Conservation (phyloP, 2,797 vertebrate species). For the Xenops minutus region DNA sequence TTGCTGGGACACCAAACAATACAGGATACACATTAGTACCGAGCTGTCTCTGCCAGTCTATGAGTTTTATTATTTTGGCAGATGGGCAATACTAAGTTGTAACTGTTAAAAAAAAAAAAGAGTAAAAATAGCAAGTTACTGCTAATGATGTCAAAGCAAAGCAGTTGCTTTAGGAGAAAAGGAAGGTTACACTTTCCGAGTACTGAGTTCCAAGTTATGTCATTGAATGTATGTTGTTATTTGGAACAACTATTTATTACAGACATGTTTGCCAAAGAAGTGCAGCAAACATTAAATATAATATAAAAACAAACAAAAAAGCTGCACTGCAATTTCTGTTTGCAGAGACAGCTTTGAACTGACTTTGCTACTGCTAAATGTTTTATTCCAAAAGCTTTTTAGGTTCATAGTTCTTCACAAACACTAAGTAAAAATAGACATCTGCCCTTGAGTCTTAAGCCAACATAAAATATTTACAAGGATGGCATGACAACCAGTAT, state of each 20-base stretch:
- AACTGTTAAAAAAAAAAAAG: background rate
- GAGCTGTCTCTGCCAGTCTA: background rate
- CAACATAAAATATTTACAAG: slow-evolving; percentile 71
- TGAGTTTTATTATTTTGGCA: background rate
- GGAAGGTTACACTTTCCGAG: background rate
- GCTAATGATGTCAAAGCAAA: background rate
- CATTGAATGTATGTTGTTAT: background rate
- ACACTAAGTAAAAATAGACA: slow-evolving; percentile 58
- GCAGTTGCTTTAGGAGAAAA: background rate
- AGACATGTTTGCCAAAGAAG: background rate
- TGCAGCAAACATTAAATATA: background rate
- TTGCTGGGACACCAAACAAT: background rate
- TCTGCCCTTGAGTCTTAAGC: slow-evolving; percentile 57
- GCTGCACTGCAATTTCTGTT: background rate
- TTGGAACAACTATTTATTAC: background rate
- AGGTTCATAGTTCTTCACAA: slow-evolving; percentile 47
- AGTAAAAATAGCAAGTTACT: background rate
- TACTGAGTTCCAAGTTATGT: background rate
- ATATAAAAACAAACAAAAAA: slow-evolving; percentile 21
- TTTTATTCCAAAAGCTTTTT: slow-evolving; percentile 55
- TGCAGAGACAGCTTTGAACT: slow-evolving; percentile 25
- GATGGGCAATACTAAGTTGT: background rate
- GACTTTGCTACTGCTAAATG: slow-evolving; percentile 8
- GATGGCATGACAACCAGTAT: slow-evolving; percentile 57
- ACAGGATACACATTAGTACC: background rate